phyloP scores from a whole-genome alignment of 2,888 invertebrate species.

The Salticus scenicus region DNA sequence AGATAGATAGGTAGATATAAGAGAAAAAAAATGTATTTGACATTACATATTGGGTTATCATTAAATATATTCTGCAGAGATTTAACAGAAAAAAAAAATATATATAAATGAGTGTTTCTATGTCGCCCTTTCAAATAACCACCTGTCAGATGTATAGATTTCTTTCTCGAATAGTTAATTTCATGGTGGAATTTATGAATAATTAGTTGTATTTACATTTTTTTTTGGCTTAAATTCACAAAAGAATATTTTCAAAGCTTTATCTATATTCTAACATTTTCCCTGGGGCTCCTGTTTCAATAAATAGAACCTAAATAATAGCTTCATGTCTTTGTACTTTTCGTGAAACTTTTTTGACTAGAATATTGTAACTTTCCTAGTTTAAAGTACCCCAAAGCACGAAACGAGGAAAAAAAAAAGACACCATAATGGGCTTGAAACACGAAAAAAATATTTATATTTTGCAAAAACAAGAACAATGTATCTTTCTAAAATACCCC shows the following conservation, averaged over 20 bases:
- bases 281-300: neutral
- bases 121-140: no score
- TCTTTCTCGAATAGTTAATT: no score
- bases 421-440: neutral
- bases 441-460: constrained; percentile 16
- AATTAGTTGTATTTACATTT: no score
- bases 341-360: neutral
- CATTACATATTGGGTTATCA: no score
- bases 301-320: neutral
- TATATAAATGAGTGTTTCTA: no score
- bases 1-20: no score
- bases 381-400: constrained; percentile 7
- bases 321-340: neutral
- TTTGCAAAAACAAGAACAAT: neutral
- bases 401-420: neutral
- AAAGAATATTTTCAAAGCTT: neutral
- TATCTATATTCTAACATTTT: neutral
- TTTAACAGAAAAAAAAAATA: no score
- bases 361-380: neutral
- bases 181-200: no score
- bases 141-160: no score
- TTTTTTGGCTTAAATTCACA: neutral
- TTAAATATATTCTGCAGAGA: no score
- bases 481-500: neutral
- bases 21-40: no score